A percentile compares a stretch with the other conserved stretches of the same genome.
Evolutionary conservation across 2,113 vertebrate genomes (phyloP).

Genomic region (Isurus oxyrinchus): DNA sequence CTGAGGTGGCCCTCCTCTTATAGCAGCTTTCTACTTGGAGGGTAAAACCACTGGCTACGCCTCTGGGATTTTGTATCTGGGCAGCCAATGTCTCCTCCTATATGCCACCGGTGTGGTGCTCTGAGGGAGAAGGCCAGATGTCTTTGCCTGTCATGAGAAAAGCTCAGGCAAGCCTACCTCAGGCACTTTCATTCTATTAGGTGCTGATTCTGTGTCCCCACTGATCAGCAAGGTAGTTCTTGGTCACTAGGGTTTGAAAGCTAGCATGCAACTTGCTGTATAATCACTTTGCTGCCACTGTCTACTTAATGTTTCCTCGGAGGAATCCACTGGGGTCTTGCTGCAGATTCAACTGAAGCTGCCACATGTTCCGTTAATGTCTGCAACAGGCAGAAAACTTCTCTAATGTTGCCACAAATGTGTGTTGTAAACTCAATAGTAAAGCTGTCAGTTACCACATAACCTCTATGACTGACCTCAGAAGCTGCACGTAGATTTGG

Average conservation of each 20-base stretch:
- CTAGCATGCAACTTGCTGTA: neutral
- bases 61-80: neutral
- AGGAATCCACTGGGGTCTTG: neutral
- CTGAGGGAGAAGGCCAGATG: too few species aligned
- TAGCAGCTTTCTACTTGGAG: neutral
- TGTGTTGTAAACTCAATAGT: neutral
- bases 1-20: neutral
- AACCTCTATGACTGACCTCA: neutral
- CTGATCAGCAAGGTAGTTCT: neutral
- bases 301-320: neutral
- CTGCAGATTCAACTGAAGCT: neutral
- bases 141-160: neutral
- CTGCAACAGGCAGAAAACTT: neutral
- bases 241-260: neutral
- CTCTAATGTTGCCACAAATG: neutral
- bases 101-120: neutral
- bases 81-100: neutral
- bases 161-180: neutral
- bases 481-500: neutral
- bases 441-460: too few species aligned
- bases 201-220: neutral
- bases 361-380: neutral
- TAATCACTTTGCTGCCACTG: neutral
- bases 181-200: neutral
- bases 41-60: neutral